phyloP scores from a whole-genome alignment of 2,113 vertebrate species.

The Amia ocellicauda region DNA sequence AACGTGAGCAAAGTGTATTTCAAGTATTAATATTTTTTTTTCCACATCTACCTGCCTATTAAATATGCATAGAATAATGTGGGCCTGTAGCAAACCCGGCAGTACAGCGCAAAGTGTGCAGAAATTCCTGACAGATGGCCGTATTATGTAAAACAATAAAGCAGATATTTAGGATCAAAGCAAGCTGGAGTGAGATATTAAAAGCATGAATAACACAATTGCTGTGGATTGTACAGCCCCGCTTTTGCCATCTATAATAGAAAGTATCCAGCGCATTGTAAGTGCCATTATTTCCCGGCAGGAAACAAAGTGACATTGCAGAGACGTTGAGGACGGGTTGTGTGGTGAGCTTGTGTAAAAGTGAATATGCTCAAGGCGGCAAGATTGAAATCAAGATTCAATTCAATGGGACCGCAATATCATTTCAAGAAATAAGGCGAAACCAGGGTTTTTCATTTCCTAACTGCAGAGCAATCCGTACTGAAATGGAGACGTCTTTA shows the following conservation, averaged over 20 bases:
- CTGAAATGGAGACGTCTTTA: no score
- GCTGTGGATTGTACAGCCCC: background rate
- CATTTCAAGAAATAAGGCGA: no score
- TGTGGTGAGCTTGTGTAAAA: background rate
- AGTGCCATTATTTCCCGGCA: background rate
- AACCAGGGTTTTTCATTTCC: no score
- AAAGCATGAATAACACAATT: background rate
- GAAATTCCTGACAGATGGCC: constrained; percentile 4
- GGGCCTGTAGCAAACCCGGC: constrained; percentile 1
- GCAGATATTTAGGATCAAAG: constrained; percentile 9
- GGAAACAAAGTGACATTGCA: background rate
- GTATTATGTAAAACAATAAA: constrained; percentile 1
- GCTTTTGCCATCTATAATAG: background rate
- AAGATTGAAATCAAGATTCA: no score
- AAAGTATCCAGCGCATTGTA: background rate
- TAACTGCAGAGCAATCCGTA: no score
- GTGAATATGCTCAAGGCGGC: background rate
- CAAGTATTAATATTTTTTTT: background rate
- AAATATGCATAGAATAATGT: constrained; percentile 1
- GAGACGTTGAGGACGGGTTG: background rate
- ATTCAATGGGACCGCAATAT: no score
- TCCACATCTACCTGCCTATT: constrained; percentile 3
- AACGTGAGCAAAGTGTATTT: background rate
- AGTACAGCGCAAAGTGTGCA: background rate
- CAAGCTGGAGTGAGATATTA: constrained; percentile 1